These are phyloP conservation scores for Antechinus flavipes DNA, from an alignment of 2,113 vertebrate species.

Conservation along the genomic window DNA sequence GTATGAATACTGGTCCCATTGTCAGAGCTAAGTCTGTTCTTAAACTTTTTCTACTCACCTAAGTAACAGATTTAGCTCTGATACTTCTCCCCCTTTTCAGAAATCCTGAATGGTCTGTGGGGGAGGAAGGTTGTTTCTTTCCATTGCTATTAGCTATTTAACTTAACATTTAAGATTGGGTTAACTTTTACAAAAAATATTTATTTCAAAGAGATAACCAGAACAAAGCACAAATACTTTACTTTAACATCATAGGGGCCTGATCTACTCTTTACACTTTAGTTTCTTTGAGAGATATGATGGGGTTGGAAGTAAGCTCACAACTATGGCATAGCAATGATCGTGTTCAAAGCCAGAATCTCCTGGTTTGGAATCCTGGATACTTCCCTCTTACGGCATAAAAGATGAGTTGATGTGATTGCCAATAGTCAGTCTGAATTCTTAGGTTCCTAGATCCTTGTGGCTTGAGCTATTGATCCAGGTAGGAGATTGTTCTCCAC, in stretches of 20 bases:
- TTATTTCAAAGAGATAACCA: not conserved
- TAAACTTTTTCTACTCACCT: no score
- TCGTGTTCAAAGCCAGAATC: not conserved
- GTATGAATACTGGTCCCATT: not conserved
- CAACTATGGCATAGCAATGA: not conserved
- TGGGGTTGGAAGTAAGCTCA: not conserved
- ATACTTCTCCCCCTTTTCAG: not conserved
- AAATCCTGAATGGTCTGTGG: not conserved
- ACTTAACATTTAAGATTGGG: not conserved
- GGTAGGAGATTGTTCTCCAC: not conserved
- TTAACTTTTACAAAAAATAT: not conserved
- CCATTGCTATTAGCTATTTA: not conserved
- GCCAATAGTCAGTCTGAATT: not conserved
- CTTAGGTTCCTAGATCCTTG: not conserved
- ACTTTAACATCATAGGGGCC: not conserved
- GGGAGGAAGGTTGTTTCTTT: not conserved
- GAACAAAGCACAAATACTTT: not conserved
- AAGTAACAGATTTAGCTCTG: no score
- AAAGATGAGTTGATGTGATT: not conserved
- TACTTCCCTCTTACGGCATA: not conserved
- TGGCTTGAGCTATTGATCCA: not conserved
- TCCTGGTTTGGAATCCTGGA: not conserved
- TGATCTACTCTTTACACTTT: not conserved
- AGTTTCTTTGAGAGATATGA: not conserved
- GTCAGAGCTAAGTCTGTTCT: not conserved